Evolutionary conservation across 2,888 invertebrate genomes (phyloP).

Genomic region (Tribolium freemani): DNA sequence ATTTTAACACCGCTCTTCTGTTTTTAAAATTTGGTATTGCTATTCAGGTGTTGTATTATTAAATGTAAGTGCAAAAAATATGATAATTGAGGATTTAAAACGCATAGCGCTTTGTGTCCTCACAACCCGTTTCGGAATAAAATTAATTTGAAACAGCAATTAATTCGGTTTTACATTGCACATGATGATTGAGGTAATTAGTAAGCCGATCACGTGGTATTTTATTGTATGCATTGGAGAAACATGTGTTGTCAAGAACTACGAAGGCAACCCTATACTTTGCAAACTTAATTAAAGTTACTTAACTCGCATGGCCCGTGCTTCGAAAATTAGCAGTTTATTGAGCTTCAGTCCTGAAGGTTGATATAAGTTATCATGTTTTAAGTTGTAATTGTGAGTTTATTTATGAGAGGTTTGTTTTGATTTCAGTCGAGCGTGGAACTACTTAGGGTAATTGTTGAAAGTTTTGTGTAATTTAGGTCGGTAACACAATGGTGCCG

Average conservation of each 20-base stretch:
- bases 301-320: constrained; percentile 34
- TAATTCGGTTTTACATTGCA: constrained; percentile 1
- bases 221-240: constrained; percentile 17
- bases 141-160: not conserved
- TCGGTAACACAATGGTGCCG: constrained; percentile 26
- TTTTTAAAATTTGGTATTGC: too few species aligned
- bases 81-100: too few species aligned
- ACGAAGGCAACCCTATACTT: constrained; percentile 39
- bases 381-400: constrained; percentile 18
- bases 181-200: not conserved
- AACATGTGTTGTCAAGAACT: constrained; percentile 35
- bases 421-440: constrained; percentile 10
- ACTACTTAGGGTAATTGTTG: constrained; percentile 30
- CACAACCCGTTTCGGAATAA: not conserved
- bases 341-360: constrained; percentile 30
- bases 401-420: constrained; percentile 12
- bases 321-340: constrained; percentile 37
- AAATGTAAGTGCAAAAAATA: too few species aligned
- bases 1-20: too few species aligned
- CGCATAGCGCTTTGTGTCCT: not conserved
- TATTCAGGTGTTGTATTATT: too few species aligned
- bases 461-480: constrained; percentile 31
- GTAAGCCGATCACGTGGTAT: constrained; percentile 26
- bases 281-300: constrained; percentile 42
- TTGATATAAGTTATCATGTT: constrained; percentile 23